Evolutionary conservation across 2,888 invertebrate species (phyloP).

Genomic region (Willowsia nigromaculata): DNA sequence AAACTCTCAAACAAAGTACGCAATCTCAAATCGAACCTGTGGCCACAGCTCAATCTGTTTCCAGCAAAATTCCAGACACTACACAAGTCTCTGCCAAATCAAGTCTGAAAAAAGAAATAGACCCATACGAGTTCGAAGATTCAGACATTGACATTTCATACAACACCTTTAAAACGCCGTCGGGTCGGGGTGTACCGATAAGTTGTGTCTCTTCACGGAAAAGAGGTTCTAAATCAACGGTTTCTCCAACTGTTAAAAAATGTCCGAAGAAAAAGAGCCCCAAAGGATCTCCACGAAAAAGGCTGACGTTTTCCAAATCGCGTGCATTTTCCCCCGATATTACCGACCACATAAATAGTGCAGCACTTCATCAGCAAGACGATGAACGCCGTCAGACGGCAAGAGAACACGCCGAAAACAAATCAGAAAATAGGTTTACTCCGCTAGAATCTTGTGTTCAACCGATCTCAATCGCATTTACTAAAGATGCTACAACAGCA

Average conservation of each 20-base stretch:
- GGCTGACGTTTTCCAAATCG: slow-evolving; percentile 48
- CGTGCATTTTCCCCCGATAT: slow-evolving; percentile 74
- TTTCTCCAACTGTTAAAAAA: neutral
- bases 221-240: neutral
- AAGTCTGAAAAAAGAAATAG: neutral
- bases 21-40: neutral
- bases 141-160: slow-evolving; percentile 28
- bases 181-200: slow-evolving; percentile 8
- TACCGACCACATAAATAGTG: slow-evolving; percentile 32
- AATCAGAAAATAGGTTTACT: slow-evolving; percentile 9
- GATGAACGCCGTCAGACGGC: neutral
- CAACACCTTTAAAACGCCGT: slow-evolving; percentile 27
- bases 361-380: neutral
- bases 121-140: slow-evolving; percentile 66
- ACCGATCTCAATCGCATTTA: slow-evolving; percentile 68
- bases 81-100: neutral
- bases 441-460: slow-evolving; percentile 72
- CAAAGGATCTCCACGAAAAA: slow-evolving; percentile 47
- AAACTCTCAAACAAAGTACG: neutral
- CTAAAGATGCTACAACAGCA: neutral
- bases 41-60: neutral
- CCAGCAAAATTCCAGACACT: neutral
- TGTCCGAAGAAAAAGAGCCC: slow-evolving; percentile 28
- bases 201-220: neutral
- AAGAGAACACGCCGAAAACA: neutral